Base-by-base conservation (phyloP, 2,797 vertebrate species). In the Propithecus deckenii region DNA sequence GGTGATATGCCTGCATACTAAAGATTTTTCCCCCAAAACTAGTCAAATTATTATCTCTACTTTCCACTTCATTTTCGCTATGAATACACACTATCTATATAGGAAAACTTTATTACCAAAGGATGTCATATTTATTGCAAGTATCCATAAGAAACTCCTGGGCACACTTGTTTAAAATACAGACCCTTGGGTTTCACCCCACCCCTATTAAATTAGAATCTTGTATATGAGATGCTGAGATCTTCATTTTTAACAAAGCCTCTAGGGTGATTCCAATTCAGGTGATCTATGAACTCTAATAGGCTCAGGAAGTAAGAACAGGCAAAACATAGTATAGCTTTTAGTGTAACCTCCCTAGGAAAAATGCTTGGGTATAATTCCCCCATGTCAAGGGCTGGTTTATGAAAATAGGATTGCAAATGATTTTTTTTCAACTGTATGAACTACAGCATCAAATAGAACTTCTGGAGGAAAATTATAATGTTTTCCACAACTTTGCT, bases 351-450 rank as follows among this genome's bases (percentile, higher is more conserved):
- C n/a, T 25, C 28, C 17, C 67, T 74, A 17, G 23, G 43, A 91
- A 84, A 75, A n/a, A 76, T 67, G 9, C 84, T 69, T 71, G 25
- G 23, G 43, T 57, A 38, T 72, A 91, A 89, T 69, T 69, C 67
- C 23, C 3, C 41, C 3, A 46, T 69, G 80, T 63, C 86, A 84
- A 80, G n/a, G 6, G 11, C 35, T 65, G 35, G 30, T 75, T 69
- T 92, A 93, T 43, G 28, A 43, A 97, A 97, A 87, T 30, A 69
- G 35, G 30, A 80, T 85, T 57, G 50, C 41, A 89, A 83, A 87
- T 55, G 55, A 78, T 65, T 78, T 75, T 75, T 75, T 78, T 78
- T 14, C 57, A 87, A 75, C 79, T 92, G 30, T 83, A 32, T 43
- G 50, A 92, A 83, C 57, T 59, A 63, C 5, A 78, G 12, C 50